Evolutionary conservation across 2,797 vertebrate genomes (phyloP).

Genomic region (Pyrrhura leucotis): DNA sequence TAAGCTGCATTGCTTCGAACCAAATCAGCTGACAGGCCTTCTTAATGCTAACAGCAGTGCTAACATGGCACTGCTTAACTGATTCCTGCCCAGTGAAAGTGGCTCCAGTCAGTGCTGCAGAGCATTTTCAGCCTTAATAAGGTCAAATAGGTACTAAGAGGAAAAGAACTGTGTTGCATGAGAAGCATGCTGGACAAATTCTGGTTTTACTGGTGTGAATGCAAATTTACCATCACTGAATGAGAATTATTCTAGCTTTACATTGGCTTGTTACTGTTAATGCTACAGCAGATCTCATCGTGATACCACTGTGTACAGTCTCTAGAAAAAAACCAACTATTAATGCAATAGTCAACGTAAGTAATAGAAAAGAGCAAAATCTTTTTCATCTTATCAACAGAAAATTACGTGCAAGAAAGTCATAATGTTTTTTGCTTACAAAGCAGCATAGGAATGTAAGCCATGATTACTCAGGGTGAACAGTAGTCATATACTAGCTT

Average conservation of each 20-base stretch:
- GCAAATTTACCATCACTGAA: neutral
- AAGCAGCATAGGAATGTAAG: neutral
- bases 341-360: constrained; percentile 9
- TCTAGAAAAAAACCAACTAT: neutral
- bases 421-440: neutral
- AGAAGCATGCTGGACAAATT: neutral
- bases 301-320: neutral
- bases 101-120: neutral
- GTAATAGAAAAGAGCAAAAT: constrained; percentile 44
- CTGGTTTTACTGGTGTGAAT: neutral
- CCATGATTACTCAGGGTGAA: neutral
- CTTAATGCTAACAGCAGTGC: neutral
- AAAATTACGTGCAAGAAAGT: constrained; percentile 5
- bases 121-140: neutral
- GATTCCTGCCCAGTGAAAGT: neutral
- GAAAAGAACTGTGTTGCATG: constrained; percentile 18
- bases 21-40: constrained; percentile 37
- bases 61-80: neutral
- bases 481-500: neutral
- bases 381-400: constrained; percentile 41
- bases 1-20: constrained; percentile 53
- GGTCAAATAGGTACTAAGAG: constrained; percentile 39
- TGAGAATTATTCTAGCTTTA: neutral
- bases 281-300: fast-evolving
- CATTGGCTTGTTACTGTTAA: neutral